phyloP scores from a whole-genome alignment of 2,888 invertebrate genomes.

The Nycteola revayana region DNA sequence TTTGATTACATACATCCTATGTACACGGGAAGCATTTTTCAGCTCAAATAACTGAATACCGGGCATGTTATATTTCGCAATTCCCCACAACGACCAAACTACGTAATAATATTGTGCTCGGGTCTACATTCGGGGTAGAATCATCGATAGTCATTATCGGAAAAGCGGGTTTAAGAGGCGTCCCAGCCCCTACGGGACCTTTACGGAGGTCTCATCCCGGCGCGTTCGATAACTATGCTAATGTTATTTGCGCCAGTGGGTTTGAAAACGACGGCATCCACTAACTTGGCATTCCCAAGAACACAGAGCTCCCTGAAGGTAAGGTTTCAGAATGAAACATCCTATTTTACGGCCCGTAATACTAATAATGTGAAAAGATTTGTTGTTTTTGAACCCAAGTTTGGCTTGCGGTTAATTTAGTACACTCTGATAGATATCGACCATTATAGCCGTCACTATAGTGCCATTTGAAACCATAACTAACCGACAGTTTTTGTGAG shows the following conservation, averaged over 20 bases:
- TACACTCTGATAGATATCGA: slow-evolving; percentile 23
- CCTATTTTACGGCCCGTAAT: slow-evolving; percentile 49
- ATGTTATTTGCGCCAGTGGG: slow-evolving; percentile 80
- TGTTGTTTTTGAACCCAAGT: slow-evolving; percentile 35
- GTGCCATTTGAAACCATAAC: slow-evolving; percentile 23
- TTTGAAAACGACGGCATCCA: slow-evolving; percentile 68
- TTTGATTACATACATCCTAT: background rate
- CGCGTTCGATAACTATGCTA: slow-evolving; percentile 81
- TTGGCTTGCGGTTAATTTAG: slow-evolving; percentile 22
- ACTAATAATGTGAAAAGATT: slow-evolving; percentile 51
- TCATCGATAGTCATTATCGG: slow-evolving; percentile 82
- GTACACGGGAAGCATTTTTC: slow-evolving; percentile 44
- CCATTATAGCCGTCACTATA: too few relatives aligned
- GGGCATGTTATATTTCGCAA: slow-evolving; percentile 69
- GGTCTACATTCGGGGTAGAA: slow-evolving; percentile 69
- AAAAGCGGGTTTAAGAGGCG: slow-evolving; percentile 78
- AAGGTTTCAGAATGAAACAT: slow-evolving; percentile 53
- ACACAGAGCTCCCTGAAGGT: slow-evolving; percentile 50
- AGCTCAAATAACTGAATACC: slow-evolving; percentile 63
- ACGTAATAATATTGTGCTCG: slow-evolving; percentile 78
- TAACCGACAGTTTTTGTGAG: too few relatives aligned
- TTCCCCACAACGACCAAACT: slow-evolving; percentile 68
- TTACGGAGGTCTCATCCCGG: slow-evolving; percentile 77
- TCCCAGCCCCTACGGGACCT: slow-evolving; percentile 72
- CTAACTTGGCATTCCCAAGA: slow-evolving; percentile 60